Conservation (phyloP, 2,797 vertebrate genomes). For the Emys orbicularis region DNA sequence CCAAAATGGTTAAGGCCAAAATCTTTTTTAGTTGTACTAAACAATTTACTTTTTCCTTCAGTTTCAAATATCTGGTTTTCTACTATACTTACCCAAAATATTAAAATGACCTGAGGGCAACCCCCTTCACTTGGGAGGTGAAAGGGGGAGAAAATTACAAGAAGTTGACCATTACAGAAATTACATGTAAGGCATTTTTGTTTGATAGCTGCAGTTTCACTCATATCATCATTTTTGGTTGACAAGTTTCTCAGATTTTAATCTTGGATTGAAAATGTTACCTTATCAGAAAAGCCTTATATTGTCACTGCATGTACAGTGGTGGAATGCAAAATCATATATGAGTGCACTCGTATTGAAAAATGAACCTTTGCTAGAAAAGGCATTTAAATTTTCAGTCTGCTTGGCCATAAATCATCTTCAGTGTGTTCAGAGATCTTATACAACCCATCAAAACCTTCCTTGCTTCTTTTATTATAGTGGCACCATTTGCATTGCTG, state of each 20-base stretch:
- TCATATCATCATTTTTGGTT: slow-evolving; percentile 72
- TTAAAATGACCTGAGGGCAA: slow-evolving; percentile 73
- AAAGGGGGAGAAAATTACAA: slow-evolving; percentile 63
- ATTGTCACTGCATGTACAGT: slow-evolving; percentile 53
- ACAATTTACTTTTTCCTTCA: slow-evolving; percentile 43
- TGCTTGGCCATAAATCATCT: slow-evolving; percentile 68
- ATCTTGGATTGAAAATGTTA: slow-evolving; percentile 77
- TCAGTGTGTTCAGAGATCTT: slow-evolving; percentile 36
- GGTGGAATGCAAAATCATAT: slow-evolving; percentile 62
- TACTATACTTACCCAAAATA: slow-evolving; percentile 70
- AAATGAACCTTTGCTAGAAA: slow-evolving; percentile 70
- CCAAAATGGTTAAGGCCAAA: slow-evolving; percentile 14
- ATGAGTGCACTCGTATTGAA: slow-evolving; percentile 43
- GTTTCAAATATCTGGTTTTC: slow-evolving; percentile 55
- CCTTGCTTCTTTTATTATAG: slow-evolving; percentile 66
- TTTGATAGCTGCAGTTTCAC: slow-evolving; percentile 73
- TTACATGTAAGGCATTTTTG: slow-evolving; percentile 71
- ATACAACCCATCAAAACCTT: slow-evolving; percentile 71
- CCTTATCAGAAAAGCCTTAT: slow-evolving; percentile 70
- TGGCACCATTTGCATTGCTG: slow-evolving; percentile 66
- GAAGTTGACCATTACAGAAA: slow-evolving; percentile 71
- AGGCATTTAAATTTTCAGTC: slow-evolving; percentile 71
- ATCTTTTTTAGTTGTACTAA: slow-evolving; percentile 36
- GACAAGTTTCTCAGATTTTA: slow-evolving; percentile 79
- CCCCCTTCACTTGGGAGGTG: slow-evolving; percentile 13